Percentiles rank a stretch among this genome's conserved stretches.
Evolutionary conservation across 2,113 vertebrate genomes (phyloP).

Genomic region (Mastomys coucha): DNA sequence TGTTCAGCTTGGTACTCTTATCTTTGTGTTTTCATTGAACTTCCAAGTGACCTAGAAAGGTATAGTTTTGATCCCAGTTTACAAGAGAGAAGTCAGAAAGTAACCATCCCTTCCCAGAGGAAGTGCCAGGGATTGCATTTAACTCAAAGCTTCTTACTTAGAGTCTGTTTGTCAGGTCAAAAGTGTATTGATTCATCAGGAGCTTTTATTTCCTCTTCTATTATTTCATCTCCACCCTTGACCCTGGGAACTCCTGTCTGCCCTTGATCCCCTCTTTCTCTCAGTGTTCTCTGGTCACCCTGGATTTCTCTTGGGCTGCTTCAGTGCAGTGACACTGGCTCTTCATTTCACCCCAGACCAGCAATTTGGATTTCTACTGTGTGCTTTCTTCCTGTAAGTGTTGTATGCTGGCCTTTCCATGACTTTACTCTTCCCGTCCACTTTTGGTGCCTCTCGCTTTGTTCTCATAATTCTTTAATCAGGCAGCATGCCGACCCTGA

Average conservation of each 20-base stretch:
- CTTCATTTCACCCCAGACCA: not conserved
- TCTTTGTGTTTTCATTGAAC: not conserved
- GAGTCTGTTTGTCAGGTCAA: not conserved
- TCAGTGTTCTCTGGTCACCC: not conserved
- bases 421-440: not conserved
- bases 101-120: not conserved
- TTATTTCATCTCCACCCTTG: not conserved
- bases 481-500: not conserved
- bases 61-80: not conserved
- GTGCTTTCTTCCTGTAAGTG: not conserved
- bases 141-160: not conserved
- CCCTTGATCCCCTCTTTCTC: conserved; percentile 21
- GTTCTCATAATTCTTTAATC: conserved; percentile 55
- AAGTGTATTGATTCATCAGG: not conserved
- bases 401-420: not conserved
- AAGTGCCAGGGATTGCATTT: not conserved
- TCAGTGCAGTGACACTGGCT: not conserved
- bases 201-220: conserved; percentile 50
- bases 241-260: not conserved
- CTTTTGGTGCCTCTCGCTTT: conserved; percentile 20
- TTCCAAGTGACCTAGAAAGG: not conserved
- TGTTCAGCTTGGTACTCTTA: not conserved
- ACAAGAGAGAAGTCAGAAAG: not conserved
- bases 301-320: not conserved
- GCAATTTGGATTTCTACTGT: not conserved